Percentiles rank a stretch among this genome's conserved stretches.
Conservation (phyloP, 1,140 invertebrate genomes). For the Aphaenogaster ashmeadi region DNA sequence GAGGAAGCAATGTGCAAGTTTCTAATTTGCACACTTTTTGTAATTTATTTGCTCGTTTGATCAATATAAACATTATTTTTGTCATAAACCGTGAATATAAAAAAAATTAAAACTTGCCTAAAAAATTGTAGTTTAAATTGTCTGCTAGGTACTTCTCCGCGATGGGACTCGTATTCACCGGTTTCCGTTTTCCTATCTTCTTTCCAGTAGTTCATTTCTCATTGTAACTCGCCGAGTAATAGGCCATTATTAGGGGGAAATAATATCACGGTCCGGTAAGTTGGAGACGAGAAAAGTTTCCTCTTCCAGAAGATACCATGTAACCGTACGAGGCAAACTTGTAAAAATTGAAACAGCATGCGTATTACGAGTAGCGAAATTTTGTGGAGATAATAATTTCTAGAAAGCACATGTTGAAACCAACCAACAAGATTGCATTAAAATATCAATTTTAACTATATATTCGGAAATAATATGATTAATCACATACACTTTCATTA, state of each 20-base stretch:
- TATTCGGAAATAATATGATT: neutral
- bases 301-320: conserved; percentile 20
- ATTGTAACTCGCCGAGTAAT: conserved; percentile 49
- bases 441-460: conserved; percentile 3
- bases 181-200: conserved; percentile 47
- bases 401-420: neutral
- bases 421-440: neutral
- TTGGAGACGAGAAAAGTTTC: conserved; percentile 46
- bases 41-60: neutral
- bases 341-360: conserved; percentile 53
- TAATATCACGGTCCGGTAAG: conserved; percentile 56
- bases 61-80: neutral
- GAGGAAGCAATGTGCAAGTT: too few species aligned
- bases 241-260: conserved; percentile 58
- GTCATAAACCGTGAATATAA: neutral
- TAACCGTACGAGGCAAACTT: conserved; percentile 33
- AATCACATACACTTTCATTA: neutral
- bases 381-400: neutral
- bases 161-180: conserved; percentile 11
- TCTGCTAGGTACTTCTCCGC: neutral
- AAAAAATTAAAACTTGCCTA: neutral
- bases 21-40: too few species aligned
- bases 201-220: conserved; percentile 55
- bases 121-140: conserved; percentile 24
- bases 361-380: conserved; percentile 7